A percentile compares a stretch with the other conserved stretches of the same genome.
Conservation (phyloP, 2,113 vertebrate genomes). For the Edolisoma coerulescens region DNA sequence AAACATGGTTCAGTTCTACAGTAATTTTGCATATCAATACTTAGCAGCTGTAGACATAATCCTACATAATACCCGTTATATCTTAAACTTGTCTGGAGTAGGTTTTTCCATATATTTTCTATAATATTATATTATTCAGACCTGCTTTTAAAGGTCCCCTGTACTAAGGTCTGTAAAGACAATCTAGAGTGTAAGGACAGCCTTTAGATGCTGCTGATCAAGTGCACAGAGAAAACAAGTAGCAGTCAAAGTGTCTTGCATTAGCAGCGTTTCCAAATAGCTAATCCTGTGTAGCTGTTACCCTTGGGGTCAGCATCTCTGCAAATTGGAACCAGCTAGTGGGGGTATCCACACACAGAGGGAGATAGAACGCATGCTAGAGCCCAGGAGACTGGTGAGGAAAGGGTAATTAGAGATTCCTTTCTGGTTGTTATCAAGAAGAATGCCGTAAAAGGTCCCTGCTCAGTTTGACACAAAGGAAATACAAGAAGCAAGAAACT, state of each 20-base stretch:
- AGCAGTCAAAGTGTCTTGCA: not conserved
- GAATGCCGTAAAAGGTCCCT: not conserved
- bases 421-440: not conserved
- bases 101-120: not conserved
- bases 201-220: not conserved
- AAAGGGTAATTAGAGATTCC: not conserved
- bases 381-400: not conserved
- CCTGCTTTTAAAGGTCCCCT: not conserved
- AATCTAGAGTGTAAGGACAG: not conserved
- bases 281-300: not conserved
- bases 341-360: accelerated
- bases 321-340: not conserved
- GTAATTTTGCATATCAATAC: not conserved
- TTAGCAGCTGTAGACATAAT: not conserved
- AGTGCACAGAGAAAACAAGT: not conserved
- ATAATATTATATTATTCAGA: not conserved
- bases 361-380: not conserved
- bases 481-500: not conserved
- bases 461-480: not conserved
- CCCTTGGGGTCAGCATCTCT: not conserved
- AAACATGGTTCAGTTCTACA: not conserved
- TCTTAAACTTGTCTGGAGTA: not conserved
- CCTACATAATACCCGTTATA: not conserved
- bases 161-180: not conserved
- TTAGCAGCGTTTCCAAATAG: not conserved